phyloP scores from a whole-genome alignment of 2,797 vertebrate species.

The Vireo griseus region DNA sequence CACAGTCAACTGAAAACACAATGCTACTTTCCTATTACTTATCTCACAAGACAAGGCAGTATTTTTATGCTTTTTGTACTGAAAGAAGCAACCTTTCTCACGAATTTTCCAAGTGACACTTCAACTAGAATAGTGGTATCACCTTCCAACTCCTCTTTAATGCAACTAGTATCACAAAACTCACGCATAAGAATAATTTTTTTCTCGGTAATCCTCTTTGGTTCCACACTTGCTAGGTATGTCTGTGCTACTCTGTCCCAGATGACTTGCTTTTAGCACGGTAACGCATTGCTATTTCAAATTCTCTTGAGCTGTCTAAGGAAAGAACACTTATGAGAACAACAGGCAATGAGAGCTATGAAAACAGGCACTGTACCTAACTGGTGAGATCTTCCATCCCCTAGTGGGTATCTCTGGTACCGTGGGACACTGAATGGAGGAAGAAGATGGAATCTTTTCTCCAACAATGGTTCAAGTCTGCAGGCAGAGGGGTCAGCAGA shows the following conservation, averaged over 20 bases:
- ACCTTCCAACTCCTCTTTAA: background rate
- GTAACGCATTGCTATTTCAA: background rate
- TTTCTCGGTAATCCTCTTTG: background rate
- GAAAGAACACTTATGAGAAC: background rate
- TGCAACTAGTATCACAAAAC: background rate
- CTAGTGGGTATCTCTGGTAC: constrained; percentile 93
- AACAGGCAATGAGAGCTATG: background rate
- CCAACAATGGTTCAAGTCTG: constrained; percentile 90
- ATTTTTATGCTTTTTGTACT: too few relatives aligned
- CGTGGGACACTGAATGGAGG: constrained; percentile 89
- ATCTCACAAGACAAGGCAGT: too few relatives aligned
- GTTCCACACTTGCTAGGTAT: background rate
- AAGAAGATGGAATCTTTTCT: constrained; percentile 89
- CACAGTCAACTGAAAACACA: background rate
- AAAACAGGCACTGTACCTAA: constrained; percentile 78
- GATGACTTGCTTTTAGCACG: background rate
- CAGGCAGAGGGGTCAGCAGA: constrained; percentile 96
- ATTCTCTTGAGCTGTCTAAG: background rate
- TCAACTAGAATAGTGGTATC: background rate
- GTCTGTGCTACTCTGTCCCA: background rate
- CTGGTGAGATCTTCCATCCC: constrained; percentile 88
- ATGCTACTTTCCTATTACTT: too few relatives aligned
- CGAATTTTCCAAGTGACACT: background rate
- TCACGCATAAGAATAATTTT: background rate
- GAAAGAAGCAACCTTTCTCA: too few relatives aligned